These are phyloP conservation scores for Halichoeres trimaculatus DNA, from an alignment of 2,113 vertebrate genomes.

Conservation along the genomic window DNA sequence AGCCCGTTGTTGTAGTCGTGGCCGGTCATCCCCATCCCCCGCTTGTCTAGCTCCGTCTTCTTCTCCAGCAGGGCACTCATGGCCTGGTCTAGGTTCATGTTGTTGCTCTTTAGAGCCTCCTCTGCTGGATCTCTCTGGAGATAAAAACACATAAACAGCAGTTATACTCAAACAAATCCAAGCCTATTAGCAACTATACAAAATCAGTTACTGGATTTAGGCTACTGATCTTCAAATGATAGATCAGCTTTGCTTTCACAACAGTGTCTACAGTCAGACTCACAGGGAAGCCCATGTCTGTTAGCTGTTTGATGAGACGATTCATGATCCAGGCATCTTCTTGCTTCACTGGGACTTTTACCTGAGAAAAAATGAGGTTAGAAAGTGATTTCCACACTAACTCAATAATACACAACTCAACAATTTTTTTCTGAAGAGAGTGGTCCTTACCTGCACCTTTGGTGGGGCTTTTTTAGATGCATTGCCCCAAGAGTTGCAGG, in stretches of 20 bases:
- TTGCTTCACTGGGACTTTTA: constrained; percentile 91
- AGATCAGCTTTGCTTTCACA: not conserved
- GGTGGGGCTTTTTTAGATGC: constrained; percentile 91
- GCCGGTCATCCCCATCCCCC: constrained; percentile 90
- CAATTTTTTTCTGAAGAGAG: not conserved
- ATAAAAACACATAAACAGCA: not conserved
- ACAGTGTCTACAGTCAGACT: constrained; percentile 63
- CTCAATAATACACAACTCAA: not conserved
- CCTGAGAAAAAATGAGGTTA: constrained; percentile 59
- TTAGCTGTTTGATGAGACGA: constrained; percentile 97
- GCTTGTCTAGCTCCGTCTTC: constrained; percentile 98
- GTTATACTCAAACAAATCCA: not conserved
- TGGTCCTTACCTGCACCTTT: constrained; percentile 82
- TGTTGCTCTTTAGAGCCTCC: constrained; percentile 98
- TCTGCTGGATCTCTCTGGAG: constrained; percentile 96
- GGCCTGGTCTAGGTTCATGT: constrained; percentile 98
- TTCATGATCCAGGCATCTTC: constrained; percentile 97
- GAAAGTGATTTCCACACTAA: constrained; percentile 6
- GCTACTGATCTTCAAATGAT: not conserved
- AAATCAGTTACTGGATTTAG: not conserved
- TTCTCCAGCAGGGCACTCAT: constrained; percentile 99
- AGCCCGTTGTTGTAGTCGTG: constrained; percentile 96
- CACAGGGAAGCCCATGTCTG: constrained; percentile 99
- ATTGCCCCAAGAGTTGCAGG: constrained; percentile 94
- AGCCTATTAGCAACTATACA: too few relatives aligned